Percentiles rank a stretch among this genome's conserved stretches.
Evolutionary conservation across 2,797 vertebrate genomes (phyloP).

Genomic region (Mastacembelus armatus): DNA sequence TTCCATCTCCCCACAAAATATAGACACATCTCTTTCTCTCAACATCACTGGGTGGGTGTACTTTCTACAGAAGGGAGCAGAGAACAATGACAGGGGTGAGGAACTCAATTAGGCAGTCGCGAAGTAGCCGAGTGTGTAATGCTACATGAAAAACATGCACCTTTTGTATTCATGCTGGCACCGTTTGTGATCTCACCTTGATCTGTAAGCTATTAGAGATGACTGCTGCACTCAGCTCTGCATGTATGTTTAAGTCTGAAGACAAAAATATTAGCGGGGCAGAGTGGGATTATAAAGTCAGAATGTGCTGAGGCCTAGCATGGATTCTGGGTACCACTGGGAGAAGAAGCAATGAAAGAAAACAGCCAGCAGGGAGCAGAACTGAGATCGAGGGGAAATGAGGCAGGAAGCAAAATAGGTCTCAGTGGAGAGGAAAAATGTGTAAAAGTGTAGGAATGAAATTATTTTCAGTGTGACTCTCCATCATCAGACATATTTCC

Average conservation of each 20-base stretch:
- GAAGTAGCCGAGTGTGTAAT: conserved; percentile 26
- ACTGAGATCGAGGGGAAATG: conserved; percentile 46
- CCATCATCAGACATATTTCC: conserved; percentile 30
- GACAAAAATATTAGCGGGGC: not conserved
- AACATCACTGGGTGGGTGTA: conserved; percentile 36
- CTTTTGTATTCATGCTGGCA: conserved; percentile 2
- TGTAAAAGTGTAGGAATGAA: conserved; percentile 17
- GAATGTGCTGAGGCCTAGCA: not conserved
- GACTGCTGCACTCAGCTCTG: conserved; percentile 8
- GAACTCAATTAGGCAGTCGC: conserved; percentile 41
- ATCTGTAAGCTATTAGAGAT: conserved; percentile 17
- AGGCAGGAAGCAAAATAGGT: conserved; percentile 28
- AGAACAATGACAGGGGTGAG: conserved; percentile 36
- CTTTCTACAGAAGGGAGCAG: conserved; percentile 31
- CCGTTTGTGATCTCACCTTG: not conserved
- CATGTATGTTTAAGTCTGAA: conserved; percentile 5
- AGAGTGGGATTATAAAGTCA: not conserved
- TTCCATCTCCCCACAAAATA: conserved; percentile 30
- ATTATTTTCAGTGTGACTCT: conserved; percentile 28
- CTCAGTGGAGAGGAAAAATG: conserved; percentile 17
- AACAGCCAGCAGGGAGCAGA: conserved; percentile 70
- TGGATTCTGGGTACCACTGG: not conserved
- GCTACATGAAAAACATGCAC: conserved; percentile 27
- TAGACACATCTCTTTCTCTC: conserved; percentile 20
- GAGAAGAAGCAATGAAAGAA: conserved; percentile 24